These are phyloP conservation scores for Pinctada fucata DNA, from an alignment of 2,888 invertebrate species.

Conservation along the genomic window DNA sequence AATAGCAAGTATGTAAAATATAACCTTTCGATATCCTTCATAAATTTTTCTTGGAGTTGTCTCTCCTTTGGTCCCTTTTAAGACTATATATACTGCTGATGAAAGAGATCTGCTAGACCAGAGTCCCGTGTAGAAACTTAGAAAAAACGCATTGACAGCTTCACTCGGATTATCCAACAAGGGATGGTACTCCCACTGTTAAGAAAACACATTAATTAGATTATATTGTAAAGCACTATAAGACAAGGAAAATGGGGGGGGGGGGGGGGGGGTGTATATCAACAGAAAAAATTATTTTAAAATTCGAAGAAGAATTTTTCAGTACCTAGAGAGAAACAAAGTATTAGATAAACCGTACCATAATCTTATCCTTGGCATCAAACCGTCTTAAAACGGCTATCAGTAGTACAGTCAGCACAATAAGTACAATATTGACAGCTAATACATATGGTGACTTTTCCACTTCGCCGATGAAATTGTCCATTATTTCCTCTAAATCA, in stretches of 20 bases:
- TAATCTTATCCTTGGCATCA: constrained; percentile 15
- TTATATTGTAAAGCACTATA: too few relatives aligned
- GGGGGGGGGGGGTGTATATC: too few relatives aligned
- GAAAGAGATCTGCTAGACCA: constrained; percentile 41
- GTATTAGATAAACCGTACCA: constrained; percentile 3
- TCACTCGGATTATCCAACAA: constrained; percentile 44
- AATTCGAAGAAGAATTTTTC: too few relatives aligned
- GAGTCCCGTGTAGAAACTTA: constrained; percentile 52
- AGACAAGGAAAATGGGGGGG: too few relatives aligned
- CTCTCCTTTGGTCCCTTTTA: constrained; percentile 48
- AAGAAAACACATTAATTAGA: not conserved
- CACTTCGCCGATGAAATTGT: constrained; percentile 47
- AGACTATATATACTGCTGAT: constrained; percentile 44
- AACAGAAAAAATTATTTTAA: too few relatives aligned
- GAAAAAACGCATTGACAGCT: constrained; percentile 45
- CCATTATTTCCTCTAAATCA: constrained; percentile 60
- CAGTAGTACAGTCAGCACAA: constrained; percentile 2
- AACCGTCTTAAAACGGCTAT: not conserved
- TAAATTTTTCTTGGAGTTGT: constrained; percentile 40
- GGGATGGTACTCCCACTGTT: constrained; percentile 54
- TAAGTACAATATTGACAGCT: constrained; percentile 9
- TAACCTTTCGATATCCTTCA: constrained; percentile 39
- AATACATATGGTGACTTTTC: constrained; percentile 55
- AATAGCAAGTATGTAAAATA: too few relatives aligned
- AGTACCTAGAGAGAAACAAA: too few relatives aligned